phyloP scores from a whole-genome alignment of 2,797 vertebrate genomes.

The Phrynocephalus forsythii region DNA sequence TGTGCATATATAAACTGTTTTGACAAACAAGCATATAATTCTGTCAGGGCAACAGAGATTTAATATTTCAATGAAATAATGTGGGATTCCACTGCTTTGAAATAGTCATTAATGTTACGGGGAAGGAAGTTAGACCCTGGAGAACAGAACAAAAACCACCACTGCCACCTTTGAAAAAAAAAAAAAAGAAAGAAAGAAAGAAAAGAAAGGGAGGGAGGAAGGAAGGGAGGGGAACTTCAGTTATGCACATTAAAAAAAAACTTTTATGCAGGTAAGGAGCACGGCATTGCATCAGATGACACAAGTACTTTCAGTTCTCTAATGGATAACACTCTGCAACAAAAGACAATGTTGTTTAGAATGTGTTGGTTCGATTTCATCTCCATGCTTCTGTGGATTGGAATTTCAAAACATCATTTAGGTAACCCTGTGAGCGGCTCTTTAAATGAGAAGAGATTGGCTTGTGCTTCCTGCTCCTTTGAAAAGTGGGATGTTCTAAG shows the following conservation, averaged over 20 bases:
- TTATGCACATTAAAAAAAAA: neutral
- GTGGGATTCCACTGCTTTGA: neutral
- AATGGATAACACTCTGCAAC: neutral
- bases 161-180: no score
- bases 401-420: neutral
- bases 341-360: neutral
- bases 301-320: neutral
- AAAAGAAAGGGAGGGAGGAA: no score
- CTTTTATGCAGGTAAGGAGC: neutral
- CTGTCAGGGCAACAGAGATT: neutral
- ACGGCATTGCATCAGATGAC: neutral
- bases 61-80: constrained; percentile 11
- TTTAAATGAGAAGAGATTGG: neutral
- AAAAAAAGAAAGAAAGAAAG: no score
- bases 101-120: constrained; percentile 1
- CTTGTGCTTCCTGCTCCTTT: no score
- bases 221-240: neutral
- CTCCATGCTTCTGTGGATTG: neutral
- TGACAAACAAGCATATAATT: constrained; percentile 21
- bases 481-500: no score
- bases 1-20: neutral
- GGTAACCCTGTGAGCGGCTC: neutral
- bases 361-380: neutral
- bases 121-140: constrained; percentile 3
- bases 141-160: constrained; percentile 1